Base-by-base conservation (phyloP, 2,888 invertebrate species). In the Plebejus melissa region DNA sequence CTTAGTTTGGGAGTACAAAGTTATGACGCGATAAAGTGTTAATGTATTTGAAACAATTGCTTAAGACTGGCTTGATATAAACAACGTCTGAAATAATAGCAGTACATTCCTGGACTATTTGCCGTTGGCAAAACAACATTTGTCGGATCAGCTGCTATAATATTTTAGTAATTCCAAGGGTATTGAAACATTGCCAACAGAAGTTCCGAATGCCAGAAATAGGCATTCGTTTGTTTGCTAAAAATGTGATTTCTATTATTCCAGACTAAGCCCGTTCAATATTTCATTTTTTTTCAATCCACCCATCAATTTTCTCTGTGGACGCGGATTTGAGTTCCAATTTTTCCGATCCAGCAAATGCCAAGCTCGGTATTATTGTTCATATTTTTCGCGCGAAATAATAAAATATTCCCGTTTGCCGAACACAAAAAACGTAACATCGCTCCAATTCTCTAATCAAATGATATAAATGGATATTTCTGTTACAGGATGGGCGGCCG, bases 401-500 rank as follows among this genome's bases (percentile, higher is more conserved):
- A 65, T 32, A 36, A 65, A 65, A 65, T 65, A 65, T 65, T 65
- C 6, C 22, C 11, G 65, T 36, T 65, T 13, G 32, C 16, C 13
- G 32, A 65, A 5, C 13, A 3, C 32, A 65, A 11, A 65, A 36
- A 28, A 32, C 32, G 65, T 11, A 16, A 32, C 65, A 65, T 13
- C 65, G 32, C 32, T 65, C 28, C 65, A 32, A 65, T 65, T 65
- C 1, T 65, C 65, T 65, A 32, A 65, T 65, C 32, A 36, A 60
- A 74, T 57, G 22, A 69, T 74, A 60, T 75, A 80, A 74, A 74
- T 75, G n/a, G 11, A 69, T 79, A 80, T 81, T 81, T 81, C 90
- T 90, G 87, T 93, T 93, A 74, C 93, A 93, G 93, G 85, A 81
- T 81, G 81, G 79, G 82, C 79, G 82, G 78, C 79, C 77, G 81